Percentiles rank a stretch among this genome's conserved stretches.
Conservation (phyloP, 2,113 vertebrate genomes). For the Sebastes schlegelii region DNA sequence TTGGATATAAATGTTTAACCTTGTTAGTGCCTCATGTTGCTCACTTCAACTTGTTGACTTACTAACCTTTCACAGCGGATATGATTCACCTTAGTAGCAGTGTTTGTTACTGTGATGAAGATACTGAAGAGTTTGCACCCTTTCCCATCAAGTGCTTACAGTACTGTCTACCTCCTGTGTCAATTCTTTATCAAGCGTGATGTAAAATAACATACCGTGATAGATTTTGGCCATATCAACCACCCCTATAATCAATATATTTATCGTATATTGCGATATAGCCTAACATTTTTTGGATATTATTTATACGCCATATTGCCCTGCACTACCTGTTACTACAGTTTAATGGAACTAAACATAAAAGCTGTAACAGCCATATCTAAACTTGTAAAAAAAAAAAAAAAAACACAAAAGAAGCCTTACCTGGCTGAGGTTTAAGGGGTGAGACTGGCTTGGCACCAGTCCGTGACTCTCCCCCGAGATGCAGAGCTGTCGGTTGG, state of each 20-base stretch:
- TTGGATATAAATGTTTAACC: neutral
- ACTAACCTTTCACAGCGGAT: neutral
- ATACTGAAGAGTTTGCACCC: neutral
- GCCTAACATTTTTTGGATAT: too few relatives aligned
- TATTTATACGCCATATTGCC: too few relatives aligned
- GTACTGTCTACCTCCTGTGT: neutral
- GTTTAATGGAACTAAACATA: neutral
- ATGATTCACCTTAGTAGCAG: neutral
- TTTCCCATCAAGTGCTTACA: neutral
- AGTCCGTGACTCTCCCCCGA: slow-evolving; percentile 88
- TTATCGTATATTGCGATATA: too few relatives aligned
- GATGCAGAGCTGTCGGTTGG: slow-evolving; percentile 89
- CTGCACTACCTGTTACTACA: neutral
- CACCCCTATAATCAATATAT: too few relatives aligned
- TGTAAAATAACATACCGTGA: too few relatives aligned
- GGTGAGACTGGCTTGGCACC: slow-evolving; percentile 93
- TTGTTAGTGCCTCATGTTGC: neutral
- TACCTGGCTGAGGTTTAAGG: slow-evolving; percentile 99
- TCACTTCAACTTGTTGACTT: neutral
- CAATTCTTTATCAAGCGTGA: neutral
- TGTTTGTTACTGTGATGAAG: neutral
- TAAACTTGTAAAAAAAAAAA: neutral
- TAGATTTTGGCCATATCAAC: too few relatives aligned
- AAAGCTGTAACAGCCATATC: neutral
- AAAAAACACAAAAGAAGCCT: neutral